Conservation (phyloP, 2,797 vertebrate genomes). For the Carcharodon carcharias region DNA sequence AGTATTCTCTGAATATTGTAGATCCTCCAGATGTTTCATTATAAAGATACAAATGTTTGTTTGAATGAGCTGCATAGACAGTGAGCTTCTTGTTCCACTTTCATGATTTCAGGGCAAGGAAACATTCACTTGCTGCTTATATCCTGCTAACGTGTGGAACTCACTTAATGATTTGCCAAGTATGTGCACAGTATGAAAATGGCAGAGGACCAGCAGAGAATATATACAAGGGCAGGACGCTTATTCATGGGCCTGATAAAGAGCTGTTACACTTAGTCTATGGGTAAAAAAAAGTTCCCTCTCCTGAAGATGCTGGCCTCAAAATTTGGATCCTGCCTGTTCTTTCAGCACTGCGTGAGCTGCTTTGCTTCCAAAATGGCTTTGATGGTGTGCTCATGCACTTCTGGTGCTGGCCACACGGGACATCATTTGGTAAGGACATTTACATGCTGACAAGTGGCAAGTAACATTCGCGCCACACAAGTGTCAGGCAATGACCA, state of each 20-base stretch:
- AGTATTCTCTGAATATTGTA: slow-evolving; percentile 4
- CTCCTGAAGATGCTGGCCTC: neutral
- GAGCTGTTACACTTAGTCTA: neutral
- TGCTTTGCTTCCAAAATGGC: neutral
- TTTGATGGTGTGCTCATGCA: neutral
- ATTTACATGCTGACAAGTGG: neutral
- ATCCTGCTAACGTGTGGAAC: neutral
- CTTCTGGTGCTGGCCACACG: neutral
- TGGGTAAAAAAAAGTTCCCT: neutral
- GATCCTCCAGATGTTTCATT: slow-evolving; percentile 24
- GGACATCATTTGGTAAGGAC: neutral
- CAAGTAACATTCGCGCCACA: no score
- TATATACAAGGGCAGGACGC: neutral
- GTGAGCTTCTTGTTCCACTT: neutral
- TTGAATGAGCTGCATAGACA: neutral
- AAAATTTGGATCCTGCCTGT: neutral
- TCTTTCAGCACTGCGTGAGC: neutral
- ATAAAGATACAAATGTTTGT: neutral
- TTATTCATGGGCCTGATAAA: neutral
- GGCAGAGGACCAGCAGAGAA: neutral
- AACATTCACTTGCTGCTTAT: neutral
- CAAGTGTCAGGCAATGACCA: no score
- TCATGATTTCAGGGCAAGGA: neutral
- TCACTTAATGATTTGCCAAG: slow-evolving; percentile 12
- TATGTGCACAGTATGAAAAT: neutral